A percentile compares a stretch with the other conserved stretches of the same genome.
These are phyloP conservation scores for Dryas iulia DNA, from an alignment of 1,140 invertebrate genomes.

Conservation along the genomic window DNA sequence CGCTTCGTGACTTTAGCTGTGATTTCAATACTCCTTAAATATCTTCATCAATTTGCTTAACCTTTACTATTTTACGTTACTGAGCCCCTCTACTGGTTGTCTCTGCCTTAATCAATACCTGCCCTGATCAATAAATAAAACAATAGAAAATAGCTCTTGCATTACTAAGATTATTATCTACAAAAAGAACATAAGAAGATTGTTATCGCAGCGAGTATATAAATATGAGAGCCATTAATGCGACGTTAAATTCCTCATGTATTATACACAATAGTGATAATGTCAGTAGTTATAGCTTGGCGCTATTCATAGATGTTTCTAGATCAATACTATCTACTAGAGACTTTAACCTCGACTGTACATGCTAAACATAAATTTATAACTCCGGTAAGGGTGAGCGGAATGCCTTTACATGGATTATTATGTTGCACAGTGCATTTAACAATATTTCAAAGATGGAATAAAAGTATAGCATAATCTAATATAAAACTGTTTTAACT, in stretches of 20 bases:
- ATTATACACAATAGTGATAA: constrained; percentile 6
- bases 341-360: not conserved
- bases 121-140: too few relatives aligned
- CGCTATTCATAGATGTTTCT: constrained; percentile 13
- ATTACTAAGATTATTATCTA: not conserved
- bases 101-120: too few relatives aligned
- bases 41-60: too few relatives aligned
- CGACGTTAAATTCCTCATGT: not conserved
- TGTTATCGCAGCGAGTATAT: not conserved
- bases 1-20: too few relatives aligned
- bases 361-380: not conserved
- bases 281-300: constrained; percentile 3
- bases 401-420: not conserved
- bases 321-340: constrained; percentile 10
- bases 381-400: not conserved
- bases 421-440: not conserved
- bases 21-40: too few relatives aligned
- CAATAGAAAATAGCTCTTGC: not conserved
- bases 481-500: too few relatives aligned
- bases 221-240: constrained; percentile 1
- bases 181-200: not conserved
- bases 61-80: too few relatives aligned
- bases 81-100: too few relatives aligned
- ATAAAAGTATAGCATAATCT: not conserved
- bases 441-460: not conserved